Evolutionary conservation across 2,113 vertebrate genomes (phyloP).

Genomic region (Ictidomys tridecemlineatus): DNA sequence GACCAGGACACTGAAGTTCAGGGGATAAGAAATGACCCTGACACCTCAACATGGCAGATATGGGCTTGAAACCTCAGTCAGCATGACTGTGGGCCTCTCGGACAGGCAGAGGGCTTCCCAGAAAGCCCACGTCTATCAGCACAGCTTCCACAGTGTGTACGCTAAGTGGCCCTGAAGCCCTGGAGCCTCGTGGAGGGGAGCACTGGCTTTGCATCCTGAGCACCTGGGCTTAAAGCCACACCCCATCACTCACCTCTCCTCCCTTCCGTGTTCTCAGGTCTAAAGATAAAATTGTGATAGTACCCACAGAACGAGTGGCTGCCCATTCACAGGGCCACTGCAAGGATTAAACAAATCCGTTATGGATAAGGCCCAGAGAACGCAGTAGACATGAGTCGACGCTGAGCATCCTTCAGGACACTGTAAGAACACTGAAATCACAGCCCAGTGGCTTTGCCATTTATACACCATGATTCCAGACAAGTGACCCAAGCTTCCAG

Average conservation of each 20-base stretch:
- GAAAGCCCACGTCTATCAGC: not conserved
- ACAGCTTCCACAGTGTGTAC: not conserved
- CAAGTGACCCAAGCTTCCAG: not conserved
- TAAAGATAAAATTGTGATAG: not conserved
- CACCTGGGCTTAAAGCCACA: not conserved
- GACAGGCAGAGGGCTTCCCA: not conserved
- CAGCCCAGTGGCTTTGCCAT: not conserved
- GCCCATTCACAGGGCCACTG: not conserved
- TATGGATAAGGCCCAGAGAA: not conserved
- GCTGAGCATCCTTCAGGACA: not conserved
- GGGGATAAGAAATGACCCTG: not conserved
- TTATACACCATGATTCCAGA: not conserved
- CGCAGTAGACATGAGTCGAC: not conserved
- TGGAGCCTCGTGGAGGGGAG: fast-evolving
- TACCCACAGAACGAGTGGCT: not conserved
- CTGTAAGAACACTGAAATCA: not conserved
- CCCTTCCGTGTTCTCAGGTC: not conserved
- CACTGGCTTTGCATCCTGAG: not conserved
- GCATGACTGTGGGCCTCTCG: not conserved
- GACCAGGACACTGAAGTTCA: not conserved
- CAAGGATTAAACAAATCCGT: not conserved
- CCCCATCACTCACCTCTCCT: not conserved
- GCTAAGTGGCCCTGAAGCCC: not conserved
- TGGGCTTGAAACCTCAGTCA: not conserved
- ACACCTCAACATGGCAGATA: not conserved